Evolutionary conservation across 2,113 vertebrate species (phyloP).

Genomic region (Enhydra lutris): DNA sequence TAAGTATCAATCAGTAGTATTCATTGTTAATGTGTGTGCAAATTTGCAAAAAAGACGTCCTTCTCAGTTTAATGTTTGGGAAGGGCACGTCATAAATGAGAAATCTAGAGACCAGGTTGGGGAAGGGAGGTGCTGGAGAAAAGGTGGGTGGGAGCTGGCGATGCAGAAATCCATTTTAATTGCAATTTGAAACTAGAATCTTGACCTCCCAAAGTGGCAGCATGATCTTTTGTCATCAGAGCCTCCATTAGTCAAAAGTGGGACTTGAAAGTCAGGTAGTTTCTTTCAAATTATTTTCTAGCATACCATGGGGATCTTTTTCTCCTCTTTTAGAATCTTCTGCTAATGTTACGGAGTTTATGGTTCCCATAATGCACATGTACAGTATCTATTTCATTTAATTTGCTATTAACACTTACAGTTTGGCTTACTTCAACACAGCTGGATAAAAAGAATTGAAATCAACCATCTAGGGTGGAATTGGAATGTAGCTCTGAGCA

Average conservation of each 20-base stretch:
- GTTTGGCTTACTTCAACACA: conserved; percentile 69
- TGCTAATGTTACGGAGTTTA: conserved; percentile 65
- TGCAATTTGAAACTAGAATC: conserved; percentile 48
- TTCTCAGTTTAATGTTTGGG: not conserved
- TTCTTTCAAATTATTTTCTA: conserved; percentile 57
- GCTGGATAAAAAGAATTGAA: conserved; percentile 72
- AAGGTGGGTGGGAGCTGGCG: not conserved
- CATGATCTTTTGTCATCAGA: conserved; percentile 60
- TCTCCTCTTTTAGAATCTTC: conserved; percentile 58
- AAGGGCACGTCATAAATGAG: not conserved
- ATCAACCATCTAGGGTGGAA: conserved; percentile 54
- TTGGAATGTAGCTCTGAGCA: conserved; percentile 47
- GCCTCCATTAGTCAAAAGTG: conserved; percentile 64
- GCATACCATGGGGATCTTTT: conserved; percentile 50
- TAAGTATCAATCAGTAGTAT: not conserved
- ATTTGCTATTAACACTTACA: conserved; percentile 74
- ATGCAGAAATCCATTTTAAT: conserved; percentile 44
- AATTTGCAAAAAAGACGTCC: not conserved
- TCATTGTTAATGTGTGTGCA: not conserved
- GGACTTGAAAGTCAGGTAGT: conserved; percentile 44
- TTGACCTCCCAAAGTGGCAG: conserved; percentile 56
- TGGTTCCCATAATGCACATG: conserved; percentile 70
- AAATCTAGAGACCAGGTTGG: not conserved
- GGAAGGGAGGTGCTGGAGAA: not conserved
- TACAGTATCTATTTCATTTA: conserved; percentile 75